Conservation (phyloP, 2,888 invertebrate species). For the Drosophila monieri region DNA sequence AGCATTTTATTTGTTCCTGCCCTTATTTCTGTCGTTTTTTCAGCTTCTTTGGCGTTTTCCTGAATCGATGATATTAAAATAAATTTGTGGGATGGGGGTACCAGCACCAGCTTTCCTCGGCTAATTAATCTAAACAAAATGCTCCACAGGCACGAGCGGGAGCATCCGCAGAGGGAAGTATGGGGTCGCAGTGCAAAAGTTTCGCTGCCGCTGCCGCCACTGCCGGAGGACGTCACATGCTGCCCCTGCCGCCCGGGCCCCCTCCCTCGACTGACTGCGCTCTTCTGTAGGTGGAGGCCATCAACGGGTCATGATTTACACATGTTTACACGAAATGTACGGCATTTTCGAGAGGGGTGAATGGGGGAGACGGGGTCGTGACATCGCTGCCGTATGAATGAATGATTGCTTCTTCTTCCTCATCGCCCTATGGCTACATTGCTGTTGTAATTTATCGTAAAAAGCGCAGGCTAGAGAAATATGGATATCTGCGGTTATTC, state of each 20-base stretch:
- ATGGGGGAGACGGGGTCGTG: conserved; percentile 14
- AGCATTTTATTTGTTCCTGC: too few species aligned
- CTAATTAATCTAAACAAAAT: conserved; percentile 48
- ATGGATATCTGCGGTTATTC: conserved; percentile 72
- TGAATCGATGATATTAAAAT: conserved; percentile 18
- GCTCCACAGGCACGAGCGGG: conserved; percentile 15
- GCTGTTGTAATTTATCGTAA: conserved; percentile 70
- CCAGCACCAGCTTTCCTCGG: conserved; percentile 45
- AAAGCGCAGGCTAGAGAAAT: conserved; percentile 65
- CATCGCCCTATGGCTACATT: conserved; percentile 20
- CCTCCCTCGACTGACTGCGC: background rate
- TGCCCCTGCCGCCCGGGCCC: conserved; percentile 11
- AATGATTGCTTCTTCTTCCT: conserved; percentile 60
- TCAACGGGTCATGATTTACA: conserved; percentile 82
- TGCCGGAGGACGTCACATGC: conserved; percentile 58
- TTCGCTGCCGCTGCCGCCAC: conserved; percentile 21
- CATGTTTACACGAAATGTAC: conserved; percentile 78
- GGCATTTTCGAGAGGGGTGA: conserved; percentile 11
- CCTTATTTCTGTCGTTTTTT: background rate
- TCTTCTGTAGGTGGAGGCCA: conserved; percentile 54
- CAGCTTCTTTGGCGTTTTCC: background rate
- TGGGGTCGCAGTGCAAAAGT: conserved; percentile 70
- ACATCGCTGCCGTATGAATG: conserved; percentile 54
- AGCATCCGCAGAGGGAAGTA: conserved; percentile 8
- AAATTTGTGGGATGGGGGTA: conserved; percentile 15